Base-by-base conservation (phyloP, 2,888 invertebrate genomes). In the Tetragnatha montana region DNA sequence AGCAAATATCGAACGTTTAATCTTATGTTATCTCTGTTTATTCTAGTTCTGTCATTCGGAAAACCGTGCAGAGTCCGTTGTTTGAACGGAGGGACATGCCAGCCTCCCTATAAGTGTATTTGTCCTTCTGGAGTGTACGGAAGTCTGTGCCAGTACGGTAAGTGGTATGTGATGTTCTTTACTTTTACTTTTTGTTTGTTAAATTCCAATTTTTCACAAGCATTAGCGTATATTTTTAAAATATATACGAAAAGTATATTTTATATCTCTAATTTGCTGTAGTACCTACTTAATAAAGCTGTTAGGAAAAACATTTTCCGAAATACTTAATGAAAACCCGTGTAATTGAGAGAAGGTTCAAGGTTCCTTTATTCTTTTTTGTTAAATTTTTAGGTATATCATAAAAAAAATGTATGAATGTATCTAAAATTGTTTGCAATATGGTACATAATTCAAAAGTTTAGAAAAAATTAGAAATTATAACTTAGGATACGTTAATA, bases 111-210 rank as follows among this genome's bases (percentile, higher is more conserved):
- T 76, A 90, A 60, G 21, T 90, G 90, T 49, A 8, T 21, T 12
- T 90, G 90, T 22, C 49, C 87, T 17, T 68, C 35, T 12, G 87
- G 83, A 49, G 81, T 71, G 51, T 84, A 80, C 22, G 90, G 90
- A 80, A 83, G 81, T n/a, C 35, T 87, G 80, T 90, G 90, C 87
- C 90, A 90, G 82, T 90, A 90, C 87, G 87, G 90, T 90, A 87
- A 87, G 87, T 90, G 75, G 75, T 87, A 90, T 86, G 86, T 86
- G 86, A 74, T 80, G 74, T 80, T 86, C 86, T 74, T 86, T 86
- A 60, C 80, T 35, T 86, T 86, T 86, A 60, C 73, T 35, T 79
- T 73, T 50, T 70, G 49, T 70, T 81, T 81, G 47, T 21, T 17
- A 60, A 60, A 60, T 17, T 60, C 60, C 35, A 35, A 35, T 35